These are phyloP conservation scores for Rhinopithecus roxellana DNA, from an alignment of 2,113 vertebrate species.

Conservation along the genomic window DNA sequence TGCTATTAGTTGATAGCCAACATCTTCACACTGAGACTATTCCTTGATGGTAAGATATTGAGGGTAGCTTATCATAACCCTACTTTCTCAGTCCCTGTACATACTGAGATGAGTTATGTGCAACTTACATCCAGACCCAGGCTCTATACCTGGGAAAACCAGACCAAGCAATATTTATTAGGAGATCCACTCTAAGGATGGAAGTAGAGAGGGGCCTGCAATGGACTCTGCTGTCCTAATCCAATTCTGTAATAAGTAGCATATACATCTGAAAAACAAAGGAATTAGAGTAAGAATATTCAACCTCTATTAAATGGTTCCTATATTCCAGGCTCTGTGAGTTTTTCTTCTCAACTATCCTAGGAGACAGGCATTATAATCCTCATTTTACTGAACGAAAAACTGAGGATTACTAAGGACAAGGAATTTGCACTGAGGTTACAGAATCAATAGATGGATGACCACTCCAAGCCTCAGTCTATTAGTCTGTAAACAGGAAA, in stretches of 20 bases:
- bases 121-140: neutral
- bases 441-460: neutral
- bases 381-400: neutral
- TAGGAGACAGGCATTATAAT: neutral
- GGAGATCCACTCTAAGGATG: neutral
- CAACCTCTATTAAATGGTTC: neutral
- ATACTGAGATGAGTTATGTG: neutral
- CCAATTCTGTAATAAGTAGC: neutral
- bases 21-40: neutral
- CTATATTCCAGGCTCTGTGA: neutral
- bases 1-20: neutral
- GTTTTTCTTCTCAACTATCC: neutral
- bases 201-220: neutral
- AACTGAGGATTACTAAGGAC: neutral
- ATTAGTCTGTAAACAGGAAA: neutral
- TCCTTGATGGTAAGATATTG: neutral
- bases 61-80: neutral
- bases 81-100: neutral
- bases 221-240: neutral
- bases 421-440: neutral
- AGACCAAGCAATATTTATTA: neutral
- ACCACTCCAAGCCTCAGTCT: neutral
- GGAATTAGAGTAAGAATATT: slow-evolving; percentile 15
- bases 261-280: neutral
- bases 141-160: neutral